Evolutionary conservation across 2,113 vertebrate genomes (phyloP).

Genomic region (Toxotes jaculatrix): DNA sequence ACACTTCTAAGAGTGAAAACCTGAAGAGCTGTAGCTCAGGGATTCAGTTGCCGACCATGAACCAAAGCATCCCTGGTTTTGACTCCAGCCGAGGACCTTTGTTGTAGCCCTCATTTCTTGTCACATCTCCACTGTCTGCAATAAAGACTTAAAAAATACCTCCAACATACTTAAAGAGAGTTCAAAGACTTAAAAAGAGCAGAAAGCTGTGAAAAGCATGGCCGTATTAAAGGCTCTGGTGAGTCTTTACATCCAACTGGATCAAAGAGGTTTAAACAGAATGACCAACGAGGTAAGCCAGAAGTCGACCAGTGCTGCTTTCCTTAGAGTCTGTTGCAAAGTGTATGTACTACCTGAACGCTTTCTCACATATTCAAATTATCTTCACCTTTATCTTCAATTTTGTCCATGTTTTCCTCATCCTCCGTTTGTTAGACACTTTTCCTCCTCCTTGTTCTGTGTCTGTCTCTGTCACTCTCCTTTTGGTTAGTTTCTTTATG

Average conservation of each 20-base stretch:
- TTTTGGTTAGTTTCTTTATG: conserved; percentile 10
- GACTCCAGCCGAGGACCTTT: no score
- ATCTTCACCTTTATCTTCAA: neutral
- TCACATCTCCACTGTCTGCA: neutral
- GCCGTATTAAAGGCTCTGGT: neutral
- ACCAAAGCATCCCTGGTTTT: neutral
- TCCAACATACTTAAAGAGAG: no score
- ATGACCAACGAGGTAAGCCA: neutral
- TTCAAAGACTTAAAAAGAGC: no score
- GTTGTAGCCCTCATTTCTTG: neutral
- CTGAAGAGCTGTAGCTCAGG: neutral
- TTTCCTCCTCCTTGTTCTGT: neutral
- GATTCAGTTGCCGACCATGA: neutral
- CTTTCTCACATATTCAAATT: neutral
- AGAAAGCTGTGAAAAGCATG: neutral
- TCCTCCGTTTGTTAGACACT: neutral
- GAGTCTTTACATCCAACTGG: no score
- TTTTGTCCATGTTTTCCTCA: neutral
- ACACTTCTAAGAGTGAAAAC: neutral
- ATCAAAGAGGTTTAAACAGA: no score
- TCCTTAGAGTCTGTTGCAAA: neutral
- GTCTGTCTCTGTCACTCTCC: neutral
- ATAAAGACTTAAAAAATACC: neutral
- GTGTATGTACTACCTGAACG: neutral
- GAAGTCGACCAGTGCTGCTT: neutral